phyloP scores from a whole-genome alignment of 2,797 vertebrate species.

The Australoheros facetus region DNA sequence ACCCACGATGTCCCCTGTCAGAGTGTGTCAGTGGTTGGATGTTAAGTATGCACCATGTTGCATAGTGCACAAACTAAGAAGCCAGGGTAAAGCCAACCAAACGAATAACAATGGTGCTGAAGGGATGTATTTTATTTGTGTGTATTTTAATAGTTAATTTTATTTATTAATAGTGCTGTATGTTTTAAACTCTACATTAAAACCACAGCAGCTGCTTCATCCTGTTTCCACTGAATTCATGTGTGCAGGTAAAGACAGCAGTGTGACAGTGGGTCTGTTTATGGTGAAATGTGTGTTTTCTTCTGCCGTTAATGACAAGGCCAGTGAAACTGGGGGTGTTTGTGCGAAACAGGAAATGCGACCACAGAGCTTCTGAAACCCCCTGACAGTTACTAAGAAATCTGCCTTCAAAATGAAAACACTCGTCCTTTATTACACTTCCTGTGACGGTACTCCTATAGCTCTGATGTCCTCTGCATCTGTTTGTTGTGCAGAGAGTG shows the following conservation, averaged over 20 bases:
- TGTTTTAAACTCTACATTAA: too few relatives aligned
- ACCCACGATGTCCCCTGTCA: too few relatives aligned
- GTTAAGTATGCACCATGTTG: too few relatives aligned
- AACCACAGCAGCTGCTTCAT: not conserved
- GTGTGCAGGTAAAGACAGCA: too few relatives aligned
- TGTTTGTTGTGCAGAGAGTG: not conserved
- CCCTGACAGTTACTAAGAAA: not conserved
- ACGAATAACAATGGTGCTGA: too few relatives aligned
- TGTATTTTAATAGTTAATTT: too few relatives aligned
- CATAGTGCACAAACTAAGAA: too few relatives aligned
- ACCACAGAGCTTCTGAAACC: not conserved
- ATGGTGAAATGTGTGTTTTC: not conserved
- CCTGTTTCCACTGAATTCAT: rapidly evolving
- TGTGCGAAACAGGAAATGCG: not conserved
- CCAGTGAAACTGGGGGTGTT: rapidly evolving
- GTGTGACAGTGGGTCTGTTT: not conserved
- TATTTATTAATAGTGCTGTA: too few relatives aligned
- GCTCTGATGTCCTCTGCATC: not conserved
- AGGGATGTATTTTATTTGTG: too few relatives aligned
- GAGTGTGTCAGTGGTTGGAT: too few relatives aligned
- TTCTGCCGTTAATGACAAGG: not conserved
- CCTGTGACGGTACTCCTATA: rapidly evolving
- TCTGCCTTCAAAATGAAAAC: not conserved
- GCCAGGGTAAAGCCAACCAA: too few relatives aligned
- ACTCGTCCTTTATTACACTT: not conserved